Evolutionary conservation across 2,888 invertebrate species (phyloP).

Genomic region (Hymenopus coronatus): DNA sequence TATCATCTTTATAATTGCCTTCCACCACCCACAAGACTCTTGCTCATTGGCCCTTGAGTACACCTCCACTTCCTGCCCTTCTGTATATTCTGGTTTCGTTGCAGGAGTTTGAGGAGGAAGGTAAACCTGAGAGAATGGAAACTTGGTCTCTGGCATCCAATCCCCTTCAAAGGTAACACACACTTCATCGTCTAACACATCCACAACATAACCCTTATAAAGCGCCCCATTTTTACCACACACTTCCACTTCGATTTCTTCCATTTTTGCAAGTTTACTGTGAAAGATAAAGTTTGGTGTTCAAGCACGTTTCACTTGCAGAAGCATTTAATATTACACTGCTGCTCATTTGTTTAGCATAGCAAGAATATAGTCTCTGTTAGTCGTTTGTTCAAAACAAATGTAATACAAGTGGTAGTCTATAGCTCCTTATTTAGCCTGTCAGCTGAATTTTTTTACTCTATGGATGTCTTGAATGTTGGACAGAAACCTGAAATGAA

Average conservation of each 20-base stretch:
- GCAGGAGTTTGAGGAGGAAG: constrained; percentile 65
- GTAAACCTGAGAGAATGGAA: constrained; percentile 87
- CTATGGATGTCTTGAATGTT: not conserved
- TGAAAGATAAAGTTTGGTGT: constrained; percentile 4
- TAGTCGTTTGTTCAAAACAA: not conserved
- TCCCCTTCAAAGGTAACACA: constrained; percentile 94
- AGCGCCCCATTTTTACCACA: constrained; percentile 97
- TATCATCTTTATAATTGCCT: constrained; percentile 91
- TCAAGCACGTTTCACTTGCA: not conserved
- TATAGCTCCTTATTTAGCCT: not conserved
- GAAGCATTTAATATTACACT: not conserved
- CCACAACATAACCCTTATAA: constrained; percentile 93
- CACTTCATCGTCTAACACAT: constrained; percentile 91
- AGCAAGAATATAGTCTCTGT: not conserved
- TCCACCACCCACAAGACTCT: constrained; percentile 96
- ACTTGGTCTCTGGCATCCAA: constrained; percentile 91
- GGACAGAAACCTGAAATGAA: not conserved
- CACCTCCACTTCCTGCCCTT: constrained; percentile 91
- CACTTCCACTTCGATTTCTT: constrained; percentile 98
- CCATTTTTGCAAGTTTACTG: constrained; percentile 63
- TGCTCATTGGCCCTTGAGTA: constrained; percentile 84
- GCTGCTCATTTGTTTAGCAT: not conserved
- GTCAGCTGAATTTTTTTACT: not conserved
- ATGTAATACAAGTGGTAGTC: not conserved
- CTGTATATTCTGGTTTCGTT: constrained; percentile 68